Conservation (phyloP, 2,888 invertebrate genomes). For the Coleophora flavipennella region DNA sequence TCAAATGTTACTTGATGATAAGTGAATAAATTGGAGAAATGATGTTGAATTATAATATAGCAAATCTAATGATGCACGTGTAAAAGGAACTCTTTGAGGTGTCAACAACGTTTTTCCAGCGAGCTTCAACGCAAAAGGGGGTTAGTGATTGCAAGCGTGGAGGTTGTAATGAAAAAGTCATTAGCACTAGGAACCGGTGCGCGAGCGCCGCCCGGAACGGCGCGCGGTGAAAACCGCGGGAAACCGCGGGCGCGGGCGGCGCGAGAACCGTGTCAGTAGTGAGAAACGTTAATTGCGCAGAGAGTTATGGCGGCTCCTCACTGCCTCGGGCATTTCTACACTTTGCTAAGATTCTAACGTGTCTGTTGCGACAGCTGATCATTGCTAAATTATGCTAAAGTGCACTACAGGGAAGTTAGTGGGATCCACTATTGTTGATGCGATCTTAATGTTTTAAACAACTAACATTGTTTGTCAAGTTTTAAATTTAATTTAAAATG, state of each 20-base stretch:
- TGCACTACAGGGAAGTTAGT: no score
- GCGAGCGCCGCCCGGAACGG: slow-evolving; percentile 66
- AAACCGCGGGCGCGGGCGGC: slow-evolving; percentile 59
- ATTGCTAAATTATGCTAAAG: no score
- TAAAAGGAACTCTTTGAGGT: slow-evolving; percentile 15
- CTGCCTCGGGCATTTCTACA: slow-evolving; percentile 6
- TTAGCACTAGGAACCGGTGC: slow-evolving; percentile 51
- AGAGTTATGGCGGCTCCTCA: slow-evolving; percentile 6
- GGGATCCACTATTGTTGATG: no score
- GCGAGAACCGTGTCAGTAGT: slow-evolving; percentile 72
- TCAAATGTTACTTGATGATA: no score
- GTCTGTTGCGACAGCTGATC: slow-evolving; percentile 2
- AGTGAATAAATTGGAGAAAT: background rate
- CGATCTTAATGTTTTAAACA: no score
- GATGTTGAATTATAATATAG: background rate
- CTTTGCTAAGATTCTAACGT: slow-evolving; percentile 5
- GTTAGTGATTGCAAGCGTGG: slow-evolving; percentile 4
- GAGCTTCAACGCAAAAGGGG: no score
- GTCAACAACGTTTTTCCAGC: slow-evolving; percentile 10
- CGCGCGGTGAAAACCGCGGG: slow-evolving; percentile 66
- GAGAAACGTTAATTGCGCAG: slow-evolving; percentile 35
- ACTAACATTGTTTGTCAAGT: no score
- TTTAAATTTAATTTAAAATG: background rate
- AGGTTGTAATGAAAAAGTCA: slow-evolving; percentile 40
- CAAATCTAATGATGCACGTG: slow-evolving; percentile 7